Conservation (phyloP, 1,140 invertebrate genomes). For the Neodiprion lecontei region DNA sequence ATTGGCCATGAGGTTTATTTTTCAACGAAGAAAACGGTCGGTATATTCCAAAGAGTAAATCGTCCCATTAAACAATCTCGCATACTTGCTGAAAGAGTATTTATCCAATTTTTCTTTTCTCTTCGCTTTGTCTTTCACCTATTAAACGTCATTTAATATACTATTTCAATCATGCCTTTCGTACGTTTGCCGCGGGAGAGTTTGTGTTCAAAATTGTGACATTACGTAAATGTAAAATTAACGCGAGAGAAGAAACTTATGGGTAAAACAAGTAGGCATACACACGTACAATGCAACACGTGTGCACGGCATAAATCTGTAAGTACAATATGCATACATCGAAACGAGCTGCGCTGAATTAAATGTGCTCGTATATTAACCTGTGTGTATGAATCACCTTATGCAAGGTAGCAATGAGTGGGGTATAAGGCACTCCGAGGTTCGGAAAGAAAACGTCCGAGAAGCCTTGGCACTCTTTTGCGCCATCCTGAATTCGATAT, state of each 20-base stretch:
- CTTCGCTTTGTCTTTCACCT: too few relatives aligned
- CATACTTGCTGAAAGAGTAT: background rate
- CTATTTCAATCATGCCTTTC: too few relatives aligned
- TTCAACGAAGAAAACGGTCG: background rate
- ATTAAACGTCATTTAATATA: too few relatives aligned
- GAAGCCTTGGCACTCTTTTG: background rate
- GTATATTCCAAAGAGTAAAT: constrained; percentile 3
- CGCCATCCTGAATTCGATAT: background rate
- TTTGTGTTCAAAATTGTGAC: too few relatives aligned
- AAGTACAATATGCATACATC: too few relatives aligned
- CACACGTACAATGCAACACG: too few relatives aligned
- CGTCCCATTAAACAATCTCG: background rate
- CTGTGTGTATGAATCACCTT: background rate
- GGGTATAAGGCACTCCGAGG: background rate
- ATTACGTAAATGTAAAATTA: too few relatives aligned
- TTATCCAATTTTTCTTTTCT: background rate
- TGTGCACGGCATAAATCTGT: too few relatives aligned
- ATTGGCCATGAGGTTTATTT: background rate
- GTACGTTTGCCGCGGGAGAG: too few relatives aligned
- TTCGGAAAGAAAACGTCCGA: background rate
- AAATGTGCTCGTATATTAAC: background rate
- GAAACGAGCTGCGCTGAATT: background rate
- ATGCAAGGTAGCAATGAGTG: background rate
- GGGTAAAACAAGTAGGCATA: too few relatives aligned
- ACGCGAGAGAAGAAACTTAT: too few relatives aligned